Percentiles rank a stretch among this genome's conserved stretches.
phyloP scores from a whole-genome alignment of 2,113 vertebrate species.

The Stegostoma tigrinum region DNA sequence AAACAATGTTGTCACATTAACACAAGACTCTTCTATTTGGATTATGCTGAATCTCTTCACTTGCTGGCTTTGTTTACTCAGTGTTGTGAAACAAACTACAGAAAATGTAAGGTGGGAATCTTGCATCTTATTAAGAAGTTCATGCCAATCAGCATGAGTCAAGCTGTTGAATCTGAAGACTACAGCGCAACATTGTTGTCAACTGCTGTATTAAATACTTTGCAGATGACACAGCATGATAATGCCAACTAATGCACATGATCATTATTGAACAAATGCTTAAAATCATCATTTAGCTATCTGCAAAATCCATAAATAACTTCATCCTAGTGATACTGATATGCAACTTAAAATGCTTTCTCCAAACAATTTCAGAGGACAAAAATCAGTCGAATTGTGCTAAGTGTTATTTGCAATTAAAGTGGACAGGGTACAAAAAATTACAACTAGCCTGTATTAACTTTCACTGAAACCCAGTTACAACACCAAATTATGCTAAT shows the following conservation, averaged over 20 bases:
- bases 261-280: not conserved
- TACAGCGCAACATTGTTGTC: not conserved
- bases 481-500: not conserved
- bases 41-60: not conserved
- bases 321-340: not conserved
- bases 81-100: not conserved
- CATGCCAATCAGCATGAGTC: not conserved
- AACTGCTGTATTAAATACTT: not conserved
- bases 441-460: not conserved
- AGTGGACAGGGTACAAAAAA: constrained; percentile 7
- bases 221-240: not conserved
- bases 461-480: not conserved
- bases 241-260: not conserved
- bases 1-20: not conserved
- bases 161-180: not conserved
- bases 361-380: not conserved
- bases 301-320: not conserved
- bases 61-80: constrained; percentile 15
- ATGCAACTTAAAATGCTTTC: not conserved
- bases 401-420: not conserved
- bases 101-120: not conserved
- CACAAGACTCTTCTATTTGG: not conserved
- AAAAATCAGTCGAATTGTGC: not conserved
- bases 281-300: not conserved
- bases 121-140: not conserved